phyloP scores from a whole-genome alignment of 2,113 vertebrate species.

The Cheirogaleus medius region DNA sequence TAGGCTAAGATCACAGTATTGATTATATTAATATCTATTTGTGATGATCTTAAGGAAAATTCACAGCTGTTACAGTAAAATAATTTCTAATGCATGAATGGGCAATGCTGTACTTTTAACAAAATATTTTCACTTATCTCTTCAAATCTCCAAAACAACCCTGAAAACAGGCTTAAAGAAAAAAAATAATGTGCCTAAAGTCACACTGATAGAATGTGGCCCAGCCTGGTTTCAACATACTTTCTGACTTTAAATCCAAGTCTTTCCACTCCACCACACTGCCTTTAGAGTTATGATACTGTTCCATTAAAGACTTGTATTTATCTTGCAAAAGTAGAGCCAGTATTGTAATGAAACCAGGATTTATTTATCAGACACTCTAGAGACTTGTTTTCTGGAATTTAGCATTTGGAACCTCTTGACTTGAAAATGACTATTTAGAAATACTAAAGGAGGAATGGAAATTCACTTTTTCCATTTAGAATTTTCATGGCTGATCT shows the following conservation, averaged over 20 bases:
- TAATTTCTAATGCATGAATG: background rate
- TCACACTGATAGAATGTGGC: background rate
- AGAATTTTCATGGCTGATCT: slow-evolving; percentile 13
- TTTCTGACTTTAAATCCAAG: background rate
- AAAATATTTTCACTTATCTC: slow-evolving; percentile 21
- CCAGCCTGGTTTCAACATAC: background rate
- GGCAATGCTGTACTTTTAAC: background rate
- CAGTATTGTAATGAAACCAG: slow-evolving; percentile 7
- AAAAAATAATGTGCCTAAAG: background rate
- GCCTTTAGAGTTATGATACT: background rate
- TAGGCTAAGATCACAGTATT: background rate
- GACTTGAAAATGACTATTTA: slow-evolving; percentile 53
- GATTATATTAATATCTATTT: background rate
- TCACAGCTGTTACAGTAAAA: background rate
- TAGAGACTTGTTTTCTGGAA: slow-evolving; percentile 36
- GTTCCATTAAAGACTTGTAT: background rate
- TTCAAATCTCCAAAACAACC: background rate
- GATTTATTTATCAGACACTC: slow-evolving; percentile 40
- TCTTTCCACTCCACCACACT: background rate
- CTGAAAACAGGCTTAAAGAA: background rate
- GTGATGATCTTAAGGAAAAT: background rate
- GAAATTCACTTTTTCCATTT: slow-evolving; percentile 63
- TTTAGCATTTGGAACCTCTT: slow-evolving; percentile 43
- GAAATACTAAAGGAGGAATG: slow-evolving; percentile 44
- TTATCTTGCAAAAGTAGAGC: background rate